Conservation (phyloP, 64 coral and sea anemone species). For the Cladopsammia gracilis region DNA sequence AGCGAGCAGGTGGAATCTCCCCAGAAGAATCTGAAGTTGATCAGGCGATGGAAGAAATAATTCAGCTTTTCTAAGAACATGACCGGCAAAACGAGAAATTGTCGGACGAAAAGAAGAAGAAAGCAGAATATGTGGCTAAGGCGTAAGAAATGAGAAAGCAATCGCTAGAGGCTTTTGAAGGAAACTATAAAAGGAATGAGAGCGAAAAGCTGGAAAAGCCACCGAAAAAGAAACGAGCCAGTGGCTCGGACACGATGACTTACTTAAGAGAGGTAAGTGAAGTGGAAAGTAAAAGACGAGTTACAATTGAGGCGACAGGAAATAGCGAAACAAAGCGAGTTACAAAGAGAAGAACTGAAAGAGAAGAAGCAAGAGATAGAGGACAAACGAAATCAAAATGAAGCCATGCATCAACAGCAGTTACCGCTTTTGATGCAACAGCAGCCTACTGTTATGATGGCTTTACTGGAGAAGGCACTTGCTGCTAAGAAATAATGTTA, state of each 20-base stretch:
- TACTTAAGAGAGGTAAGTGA: conserved; percentile 24
- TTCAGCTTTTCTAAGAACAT: conserved; percentile 47
- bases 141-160: conserved; percentile 40
- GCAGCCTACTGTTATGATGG: conserved; percentile 18
- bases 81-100: conserved; percentile 46
- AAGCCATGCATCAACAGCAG: conserved; percentile 47
- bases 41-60: conserved; percentile 24
- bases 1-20: conserved; percentile 31
- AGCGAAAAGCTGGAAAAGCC: conserved; percentile 1
- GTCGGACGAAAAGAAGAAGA: conserved; percentile 57
- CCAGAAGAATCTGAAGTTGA: conserved; percentile 60
- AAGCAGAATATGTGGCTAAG: conserved; percentile 35
- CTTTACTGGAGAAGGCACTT: conserved; percentile 29
- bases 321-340: conserved; percentile 41
- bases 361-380: conserved; percentile 35
- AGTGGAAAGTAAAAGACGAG: conserved; percentile 22
- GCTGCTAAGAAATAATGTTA: conserved; percentile 34
- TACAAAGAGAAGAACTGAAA: conserved; percentile 56
- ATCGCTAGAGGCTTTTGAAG: conserved; percentile 36
- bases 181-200: conserved; percentile 17
- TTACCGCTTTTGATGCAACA: conserved; percentile 33
- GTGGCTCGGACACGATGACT: no score
- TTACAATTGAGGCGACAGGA: conserved; percentile 31
- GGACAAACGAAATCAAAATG: conserved; percentile 43
- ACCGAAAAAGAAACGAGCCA: conserved; percentile 10